A percentile compares a stretch with the other conserved stretches of the same genome.
phyloP scores from a whole-genome alignment of 2,113 vertebrate species.

The Collichthys lucidus region DNA sequence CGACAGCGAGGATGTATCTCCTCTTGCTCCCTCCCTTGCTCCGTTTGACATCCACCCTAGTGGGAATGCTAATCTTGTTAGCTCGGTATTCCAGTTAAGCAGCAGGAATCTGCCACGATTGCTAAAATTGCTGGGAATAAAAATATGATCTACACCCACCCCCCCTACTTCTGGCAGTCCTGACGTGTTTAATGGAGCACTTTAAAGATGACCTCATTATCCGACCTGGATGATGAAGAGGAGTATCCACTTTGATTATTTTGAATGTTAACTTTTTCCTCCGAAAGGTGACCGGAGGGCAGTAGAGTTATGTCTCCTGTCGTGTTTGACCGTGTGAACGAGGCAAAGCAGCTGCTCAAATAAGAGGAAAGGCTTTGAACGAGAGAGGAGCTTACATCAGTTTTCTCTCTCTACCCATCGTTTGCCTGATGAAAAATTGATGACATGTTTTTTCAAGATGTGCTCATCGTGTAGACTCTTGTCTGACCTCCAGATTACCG shows the following conservation, averaged over 20 bases:
- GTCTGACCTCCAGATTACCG: slow-evolving; percentile 35
- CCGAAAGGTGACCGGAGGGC: background rate
- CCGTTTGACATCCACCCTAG: slow-evolving; percentile 19
- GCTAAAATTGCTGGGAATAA: slow-evolving; percentile 44
- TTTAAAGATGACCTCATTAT: slow-evolving; percentile 21
- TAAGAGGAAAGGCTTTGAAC: slow-evolving; percentile 33
- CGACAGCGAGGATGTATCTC: background rate
- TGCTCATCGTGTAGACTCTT: background rate
- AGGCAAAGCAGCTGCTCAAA: slow-evolving; percentile 5
- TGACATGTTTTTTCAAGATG: slow-evolving; percentile 51
- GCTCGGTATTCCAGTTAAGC: slow-evolving; percentile 54
- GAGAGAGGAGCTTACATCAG: slow-evolving; percentile 29
- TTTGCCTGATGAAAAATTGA: slow-evolving; percentile 52
- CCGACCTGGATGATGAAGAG: background rate
- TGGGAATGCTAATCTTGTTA: slow-evolving; percentile 59
- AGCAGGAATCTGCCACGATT: slow-evolving; percentile 32
- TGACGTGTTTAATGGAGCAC: slow-evolving; percentile 8
- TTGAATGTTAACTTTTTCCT: background rate
- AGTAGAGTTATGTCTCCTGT: background rate
- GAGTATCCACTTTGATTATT: background rate
- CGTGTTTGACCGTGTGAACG: background rate
- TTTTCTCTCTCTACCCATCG: background rate
- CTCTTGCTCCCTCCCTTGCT: slow-evolving; percentile 1
- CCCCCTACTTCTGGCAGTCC: background rate
- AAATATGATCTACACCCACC: slow-evolving; percentile 20